phyloP scores from a whole-genome alignment of 2,797 vertebrate genomes.

The Sarcophilus harrisii region DNA sequence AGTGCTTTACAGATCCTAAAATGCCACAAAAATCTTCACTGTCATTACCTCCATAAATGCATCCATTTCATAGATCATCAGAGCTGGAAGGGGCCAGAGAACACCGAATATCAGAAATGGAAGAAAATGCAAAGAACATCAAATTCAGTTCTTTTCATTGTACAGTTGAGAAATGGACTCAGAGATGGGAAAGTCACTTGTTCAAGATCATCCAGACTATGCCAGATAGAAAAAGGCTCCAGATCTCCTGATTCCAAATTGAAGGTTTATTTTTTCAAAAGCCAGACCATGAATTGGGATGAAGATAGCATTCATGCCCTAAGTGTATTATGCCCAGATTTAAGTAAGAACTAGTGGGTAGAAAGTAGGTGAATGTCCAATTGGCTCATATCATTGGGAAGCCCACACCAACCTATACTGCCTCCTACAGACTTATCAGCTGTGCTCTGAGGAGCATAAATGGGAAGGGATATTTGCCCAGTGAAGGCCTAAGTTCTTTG shows the following conservation, averaged over 20 bases:
- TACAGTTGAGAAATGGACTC: background rate
- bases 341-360: background rate
- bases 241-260: background rate
- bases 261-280: background rate
- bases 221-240: background rate
- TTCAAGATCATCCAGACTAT: background rate
- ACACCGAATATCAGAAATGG: background rate
- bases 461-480: background rate
- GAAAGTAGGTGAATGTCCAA: background rate
- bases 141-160: background rate
- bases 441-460: background rate
- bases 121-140: background rate
- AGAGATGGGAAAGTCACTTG: background rate
- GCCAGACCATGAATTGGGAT: background rate
- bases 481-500: constrained; percentile 1
- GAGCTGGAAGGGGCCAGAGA: background rate
- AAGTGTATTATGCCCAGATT: background rate
- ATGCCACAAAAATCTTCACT: background rate
- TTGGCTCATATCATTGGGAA: background rate
- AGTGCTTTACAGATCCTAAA: background rate
- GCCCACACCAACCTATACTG: background rate
- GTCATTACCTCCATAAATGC: background rate
- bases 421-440: background rate
- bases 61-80: background rate
- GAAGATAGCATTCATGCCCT: background rate